Conservation (phyloP, 2,888 invertebrate genomes). For the Leptothorax acervorum region DNA sequence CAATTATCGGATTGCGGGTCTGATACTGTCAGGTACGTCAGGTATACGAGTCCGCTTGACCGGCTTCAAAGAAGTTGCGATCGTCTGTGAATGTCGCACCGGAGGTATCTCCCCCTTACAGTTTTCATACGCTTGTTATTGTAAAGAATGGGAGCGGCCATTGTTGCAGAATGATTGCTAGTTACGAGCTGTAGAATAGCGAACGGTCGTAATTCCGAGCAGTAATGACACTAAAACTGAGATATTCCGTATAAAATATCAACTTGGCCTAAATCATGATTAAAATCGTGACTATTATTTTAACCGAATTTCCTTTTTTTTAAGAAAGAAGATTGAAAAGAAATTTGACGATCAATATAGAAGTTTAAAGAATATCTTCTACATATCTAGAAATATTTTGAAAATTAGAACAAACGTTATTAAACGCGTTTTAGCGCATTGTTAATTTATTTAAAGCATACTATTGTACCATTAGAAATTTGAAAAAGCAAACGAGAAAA, state of each 20-base stretch:
- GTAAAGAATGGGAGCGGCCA: constrained; percentile 38
- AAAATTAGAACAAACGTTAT: not conserved
- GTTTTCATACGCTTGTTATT: constrained; percentile 20
- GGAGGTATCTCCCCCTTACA: not conserved
- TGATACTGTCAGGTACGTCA: constrained; percentile 48
- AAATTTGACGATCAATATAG: not conserved
- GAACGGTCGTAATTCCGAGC: constrained; percentile 21
- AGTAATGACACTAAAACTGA: constrained; percentile 39
- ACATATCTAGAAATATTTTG: not conserved
- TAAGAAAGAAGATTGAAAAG: not conserved
- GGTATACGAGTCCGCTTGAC: constrained; percentile 49
- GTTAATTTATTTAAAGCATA: constrained; percentile 54
- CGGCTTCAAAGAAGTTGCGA: constrained; percentile 49
- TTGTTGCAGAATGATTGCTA: constrained; percentile 51
- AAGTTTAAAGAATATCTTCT: not conserved
- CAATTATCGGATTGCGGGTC: constrained; percentile 60
- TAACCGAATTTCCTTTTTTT: not conserved
- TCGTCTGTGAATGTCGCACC: constrained; percentile 42
- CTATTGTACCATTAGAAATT: constrained; percentile 61
- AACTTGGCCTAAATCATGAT: not conserved
- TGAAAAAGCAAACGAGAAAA: constrained; percentile 64
- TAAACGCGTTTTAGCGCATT: not conserved
- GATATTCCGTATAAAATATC: constrained; percentile 2
- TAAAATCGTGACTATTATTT: not conserved
- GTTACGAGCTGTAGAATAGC: constrained; percentile 28